phyloP scores from a whole-genome alignment of 2,888 invertebrate genomes.

The Osedax frankpressi region DNA sequence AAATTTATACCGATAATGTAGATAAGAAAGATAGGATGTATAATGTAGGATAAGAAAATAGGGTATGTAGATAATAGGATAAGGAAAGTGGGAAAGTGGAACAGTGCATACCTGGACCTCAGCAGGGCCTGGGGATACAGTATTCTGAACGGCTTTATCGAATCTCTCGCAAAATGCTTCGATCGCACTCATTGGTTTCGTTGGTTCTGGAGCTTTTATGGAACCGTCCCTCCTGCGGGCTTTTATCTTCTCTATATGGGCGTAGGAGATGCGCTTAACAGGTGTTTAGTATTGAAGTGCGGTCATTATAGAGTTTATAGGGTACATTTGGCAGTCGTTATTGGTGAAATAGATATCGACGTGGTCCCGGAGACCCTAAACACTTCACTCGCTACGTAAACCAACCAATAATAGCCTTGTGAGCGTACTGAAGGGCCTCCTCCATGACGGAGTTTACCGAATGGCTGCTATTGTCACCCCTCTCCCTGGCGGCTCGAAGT shows the following conservation, averaged over 20 bases:
- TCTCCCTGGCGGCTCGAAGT: constrained; percentile 16
- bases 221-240: constrained; percentile 37
- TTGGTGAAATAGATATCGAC: no score
- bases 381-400: no score
- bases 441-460: constrained; percentile 43
- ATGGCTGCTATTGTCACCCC: constrained; percentile 38
- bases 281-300: no score
- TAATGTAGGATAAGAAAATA: no score
- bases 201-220: constrained; percentile 32
- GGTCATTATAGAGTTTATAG: no score
- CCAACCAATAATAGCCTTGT: constrained; percentile 43
- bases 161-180: constrained; percentile 44
- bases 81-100: no score
- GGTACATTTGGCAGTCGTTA: no score
- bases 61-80: no score
- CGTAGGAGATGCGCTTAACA: background rate
- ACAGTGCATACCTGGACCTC: background rate
- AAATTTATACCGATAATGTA: no score
- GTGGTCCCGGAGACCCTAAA: no score
- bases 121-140: constrained; percentile 25
- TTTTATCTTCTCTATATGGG: constrained; percentile 39
- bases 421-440: constrained; percentile 43
- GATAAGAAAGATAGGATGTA: no score
- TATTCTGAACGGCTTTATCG: constrained; percentile 39
- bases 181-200: constrained; percentile 40